Evolutionary conservation across 1,140 invertebrate genomes (phyloP).

Genomic region (Drosophila watanabei): DNA sequence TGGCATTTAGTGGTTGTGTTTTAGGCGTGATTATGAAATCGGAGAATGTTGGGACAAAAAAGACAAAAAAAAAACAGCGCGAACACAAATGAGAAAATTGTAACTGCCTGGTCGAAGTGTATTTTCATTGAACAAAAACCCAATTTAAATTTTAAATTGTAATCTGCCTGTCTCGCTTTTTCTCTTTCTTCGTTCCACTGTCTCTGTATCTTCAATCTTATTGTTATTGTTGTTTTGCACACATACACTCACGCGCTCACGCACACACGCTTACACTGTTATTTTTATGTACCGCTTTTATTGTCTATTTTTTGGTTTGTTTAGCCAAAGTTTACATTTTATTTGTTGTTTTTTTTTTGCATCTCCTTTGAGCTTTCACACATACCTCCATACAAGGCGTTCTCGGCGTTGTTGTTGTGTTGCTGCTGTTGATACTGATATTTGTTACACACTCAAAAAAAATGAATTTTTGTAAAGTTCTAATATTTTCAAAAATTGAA

Average conservation of each 20-base stretch:
- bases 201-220: constrained; percentile 29
- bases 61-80: constrained; percentile 14
- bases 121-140: constrained; percentile 45
- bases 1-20: constrained; percentile 48
- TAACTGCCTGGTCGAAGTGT: constrained; percentile 15
- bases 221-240: constrained; percentile 44
- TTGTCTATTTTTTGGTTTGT: constrained; percentile 19
- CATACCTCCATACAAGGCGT: constrained; percentile 55
- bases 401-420: constrained; percentile 21
- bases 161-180: constrained; percentile 34
- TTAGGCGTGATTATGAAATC: constrained; percentile 62
- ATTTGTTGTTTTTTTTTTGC: constrained; percentile 20
- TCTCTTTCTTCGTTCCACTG: constrained; percentile 11
- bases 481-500: background rate
- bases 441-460: constrained; percentile 27
- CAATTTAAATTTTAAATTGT: constrained; percentile 30
- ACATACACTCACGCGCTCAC: constrained; percentile 1
- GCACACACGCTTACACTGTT: constrained; percentile 15
- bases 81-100: background rate
- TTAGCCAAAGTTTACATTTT: constrained; percentile 35
- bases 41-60: constrained; percentile 38
- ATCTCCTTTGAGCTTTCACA: constrained; percentile 23
- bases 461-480: background rate
- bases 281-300: constrained; percentile 8
- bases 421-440: background rate